Evolutionary conservation across 2,797 vertebrate genomes (phyloP).

Genomic region (Epinephelus malabaricus): DNA sequence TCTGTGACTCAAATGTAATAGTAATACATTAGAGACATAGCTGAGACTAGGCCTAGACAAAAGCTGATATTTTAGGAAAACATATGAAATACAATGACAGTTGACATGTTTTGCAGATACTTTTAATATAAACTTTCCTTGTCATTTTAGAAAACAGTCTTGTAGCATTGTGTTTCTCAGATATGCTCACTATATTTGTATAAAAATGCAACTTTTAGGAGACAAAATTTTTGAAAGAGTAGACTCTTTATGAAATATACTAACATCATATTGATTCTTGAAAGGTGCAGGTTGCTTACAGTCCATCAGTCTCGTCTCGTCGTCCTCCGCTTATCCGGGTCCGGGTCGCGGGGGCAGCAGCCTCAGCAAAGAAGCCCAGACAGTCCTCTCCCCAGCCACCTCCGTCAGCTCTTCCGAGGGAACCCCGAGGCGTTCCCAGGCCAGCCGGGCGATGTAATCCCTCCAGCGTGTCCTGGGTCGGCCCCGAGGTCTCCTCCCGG

Average conservation of each 20-base stretch:
- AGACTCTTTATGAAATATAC: background rate
- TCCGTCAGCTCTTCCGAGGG: too few species aligned
- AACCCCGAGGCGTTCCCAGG: too few species aligned
- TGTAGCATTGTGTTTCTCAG: background rate
- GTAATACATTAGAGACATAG: background rate
- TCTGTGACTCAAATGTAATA: background rate
- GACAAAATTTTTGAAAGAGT: background rate
- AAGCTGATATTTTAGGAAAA: background rate
- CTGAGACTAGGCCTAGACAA: background rate
- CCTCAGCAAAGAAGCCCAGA: too few species aligned
- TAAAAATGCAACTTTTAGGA: background rate
- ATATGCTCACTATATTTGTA: background rate
- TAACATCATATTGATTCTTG: background rate
- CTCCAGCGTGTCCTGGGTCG: too few species aligned
- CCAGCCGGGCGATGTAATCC: too few species aligned
- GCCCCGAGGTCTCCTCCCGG: too few species aligned
- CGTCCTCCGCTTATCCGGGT: too few species aligned
- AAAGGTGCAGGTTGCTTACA: background rate
- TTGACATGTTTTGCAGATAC: background rate
- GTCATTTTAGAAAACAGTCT: background rate
- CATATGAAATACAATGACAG: background rate
- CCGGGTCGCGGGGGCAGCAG: too few species aligned
- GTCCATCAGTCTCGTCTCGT: too few species aligned
- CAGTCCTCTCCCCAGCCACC: too few species aligned
- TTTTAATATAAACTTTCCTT: background rate